phyloP scores from a whole-genome alignment of 2,888 invertebrate species.

The Tenthredo livida region DNA sequence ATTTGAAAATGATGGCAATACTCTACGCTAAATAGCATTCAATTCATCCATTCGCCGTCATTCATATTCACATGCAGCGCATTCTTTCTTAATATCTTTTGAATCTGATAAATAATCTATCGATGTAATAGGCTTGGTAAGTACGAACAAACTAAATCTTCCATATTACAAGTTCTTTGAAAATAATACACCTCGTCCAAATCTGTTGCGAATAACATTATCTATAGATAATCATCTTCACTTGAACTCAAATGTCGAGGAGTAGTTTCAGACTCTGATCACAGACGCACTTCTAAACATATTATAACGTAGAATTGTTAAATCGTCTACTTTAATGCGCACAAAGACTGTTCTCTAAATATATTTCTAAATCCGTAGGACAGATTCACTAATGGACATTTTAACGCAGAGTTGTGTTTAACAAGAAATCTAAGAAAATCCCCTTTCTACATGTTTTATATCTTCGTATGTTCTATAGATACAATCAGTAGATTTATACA shows the following conservation, averaged over 20 bases:
- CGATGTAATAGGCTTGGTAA: conserved; percentile 59
- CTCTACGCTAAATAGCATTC: background rate
- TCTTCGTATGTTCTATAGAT: background rate
- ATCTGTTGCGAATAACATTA: background rate
- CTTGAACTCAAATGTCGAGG: background rate
- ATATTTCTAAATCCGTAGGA: background rate
- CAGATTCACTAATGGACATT: background rate
- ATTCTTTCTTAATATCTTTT: conserved; percentile 56
- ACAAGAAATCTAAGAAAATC: background rate
- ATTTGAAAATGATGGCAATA: background rate
- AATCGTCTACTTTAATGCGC: background rate
- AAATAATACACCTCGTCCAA: background rate
- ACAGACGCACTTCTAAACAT: background rate
- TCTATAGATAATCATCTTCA: background rate
- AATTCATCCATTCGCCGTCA: background rate
- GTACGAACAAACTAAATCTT: conserved; percentile 60
- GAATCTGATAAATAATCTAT: conserved; percentile 59
- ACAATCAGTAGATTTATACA: background rate
- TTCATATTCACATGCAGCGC: conserved; percentile 7
- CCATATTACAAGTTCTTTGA: conserved; percentile 52
- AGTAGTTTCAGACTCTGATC: background rate
- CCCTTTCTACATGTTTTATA: background rate
- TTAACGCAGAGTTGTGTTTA: background rate
- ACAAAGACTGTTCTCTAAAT: background rate
- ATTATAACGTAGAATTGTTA: background rate